phyloP scores from a whole-genome alignment of 2,888 invertebrate species.

The Pseudeuparius sepicola region DNA sequence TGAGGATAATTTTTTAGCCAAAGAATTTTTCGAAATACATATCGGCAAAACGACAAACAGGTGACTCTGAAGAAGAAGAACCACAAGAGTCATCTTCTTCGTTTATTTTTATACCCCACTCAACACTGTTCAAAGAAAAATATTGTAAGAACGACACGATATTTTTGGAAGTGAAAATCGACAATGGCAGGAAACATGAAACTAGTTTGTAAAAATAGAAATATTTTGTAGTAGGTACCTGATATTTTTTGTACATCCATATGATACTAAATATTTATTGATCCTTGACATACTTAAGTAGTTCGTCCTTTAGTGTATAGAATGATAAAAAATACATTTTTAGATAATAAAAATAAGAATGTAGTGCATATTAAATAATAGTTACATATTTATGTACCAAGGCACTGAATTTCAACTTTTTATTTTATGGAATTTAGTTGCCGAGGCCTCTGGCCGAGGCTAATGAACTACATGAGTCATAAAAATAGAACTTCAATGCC shows the following conservation, averaged over 20 bases:
- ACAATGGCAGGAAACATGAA: slow-evolving; percentile 20
- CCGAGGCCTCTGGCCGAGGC: no score
- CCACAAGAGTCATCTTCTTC: slow-evolving; percentile 42
- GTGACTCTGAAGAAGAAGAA: slow-evolving; percentile 38
- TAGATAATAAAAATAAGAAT: no score
- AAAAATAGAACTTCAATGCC: no score
- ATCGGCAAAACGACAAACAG: slow-evolving; percentile 43
- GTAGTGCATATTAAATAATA: no score
- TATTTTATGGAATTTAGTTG: no score
- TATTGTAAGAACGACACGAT: slow-evolving; percentile 51
- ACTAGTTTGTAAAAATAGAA: slow-evolving; percentile 24
- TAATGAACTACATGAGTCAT: no score
- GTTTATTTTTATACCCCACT: slow-evolving; percentile 58
- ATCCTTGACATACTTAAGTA: no score
- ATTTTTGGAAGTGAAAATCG: slow-evolving; percentile 48
- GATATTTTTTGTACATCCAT: slow-evolving; percentile 1
- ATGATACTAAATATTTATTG: no score
- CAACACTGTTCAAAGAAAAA: slow-evolving; percentile 48
- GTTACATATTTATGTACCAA: no score
- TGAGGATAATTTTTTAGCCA: slow-evolving; percentile 44
- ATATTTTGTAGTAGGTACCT: slow-evolving; percentile 6
- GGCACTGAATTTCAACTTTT: no score
- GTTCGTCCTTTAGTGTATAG: no score
- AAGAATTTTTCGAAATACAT: slow-evolving; percentile 56
- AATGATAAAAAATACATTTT: no score